phyloP scores from a whole-genome alignment of 2,797 vertebrate genomes.

The Huso huso region DNA sequence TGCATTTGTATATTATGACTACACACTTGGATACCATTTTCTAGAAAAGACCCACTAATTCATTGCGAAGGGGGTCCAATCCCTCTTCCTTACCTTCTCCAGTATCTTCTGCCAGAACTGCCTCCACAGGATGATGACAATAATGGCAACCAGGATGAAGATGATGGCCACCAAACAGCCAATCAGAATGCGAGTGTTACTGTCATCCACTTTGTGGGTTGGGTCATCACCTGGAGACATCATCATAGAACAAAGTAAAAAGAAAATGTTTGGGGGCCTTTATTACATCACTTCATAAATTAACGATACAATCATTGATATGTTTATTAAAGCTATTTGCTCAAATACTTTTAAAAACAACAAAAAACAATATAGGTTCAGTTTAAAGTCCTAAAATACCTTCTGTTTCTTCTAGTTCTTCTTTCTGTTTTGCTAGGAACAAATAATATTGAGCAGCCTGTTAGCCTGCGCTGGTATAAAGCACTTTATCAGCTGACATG shows the following conservation, averaged over 20 bases:
- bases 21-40: too few species aligned
- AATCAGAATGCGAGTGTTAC: conserved; percentile 91
- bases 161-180: conserved; percentile 96
- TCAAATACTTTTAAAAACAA: too few species aligned
- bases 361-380: too few species aligned
- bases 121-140: conserved; percentile 93
- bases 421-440: too few species aligned
- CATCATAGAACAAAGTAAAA: background rate
- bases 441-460: too few species aligned
- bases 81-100: conserved; percentile 78
- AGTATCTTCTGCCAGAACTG: conserved; percentile 99
- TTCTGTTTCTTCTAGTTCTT: too few species aligned
- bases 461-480: too few species aligned
- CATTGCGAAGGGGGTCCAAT: too few species aligned
- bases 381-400: too few species aligned
- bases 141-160: conserved; percentile 92
- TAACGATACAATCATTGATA: background rate
- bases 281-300: conserved; percentile 17
- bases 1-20: too few species aligned
- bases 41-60: too few species aligned
- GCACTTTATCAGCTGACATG: too few species aligned
- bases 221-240: conserved; percentile 63
- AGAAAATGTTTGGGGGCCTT: conserved; percentile 6
- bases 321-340: background rate
- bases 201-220: conserved; percentile 91